Conservation (phyloP, 2,113 vertebrate species). For the Motacilla tschutschensis region DNA sequence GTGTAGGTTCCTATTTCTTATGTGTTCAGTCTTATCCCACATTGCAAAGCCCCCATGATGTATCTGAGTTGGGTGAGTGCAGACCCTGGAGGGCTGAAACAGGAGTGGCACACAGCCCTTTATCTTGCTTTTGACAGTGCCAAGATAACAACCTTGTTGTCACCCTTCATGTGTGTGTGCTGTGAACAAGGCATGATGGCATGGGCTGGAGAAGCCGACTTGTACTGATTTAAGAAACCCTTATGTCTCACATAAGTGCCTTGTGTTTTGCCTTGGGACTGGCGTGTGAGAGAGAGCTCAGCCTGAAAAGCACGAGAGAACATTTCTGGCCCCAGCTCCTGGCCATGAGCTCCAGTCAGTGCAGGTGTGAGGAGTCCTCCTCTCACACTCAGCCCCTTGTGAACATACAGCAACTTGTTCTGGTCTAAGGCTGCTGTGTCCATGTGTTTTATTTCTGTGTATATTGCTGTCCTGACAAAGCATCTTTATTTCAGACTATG, state of each 20-base stretch:
- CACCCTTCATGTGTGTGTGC: background rate
- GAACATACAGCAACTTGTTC: background rate
- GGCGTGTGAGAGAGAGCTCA: background rate
- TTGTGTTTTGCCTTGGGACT: background rate
- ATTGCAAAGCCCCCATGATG: rapidly evolving
- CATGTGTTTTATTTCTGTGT: background rate
- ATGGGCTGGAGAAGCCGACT: background rate
- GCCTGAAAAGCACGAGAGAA: background rate
- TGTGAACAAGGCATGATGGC: background rate
- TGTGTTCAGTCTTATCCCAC: background rate
- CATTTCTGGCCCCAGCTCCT: background rate
- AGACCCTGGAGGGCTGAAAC: background rate
- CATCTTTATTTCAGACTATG: background rate
- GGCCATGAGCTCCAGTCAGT: background rate
- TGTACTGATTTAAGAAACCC: background rate
- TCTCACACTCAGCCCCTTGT: background rate
- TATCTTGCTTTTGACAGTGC: background rate
- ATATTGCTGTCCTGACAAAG: background rate
- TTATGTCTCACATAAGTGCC: background rate
- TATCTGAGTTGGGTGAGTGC: background rate
- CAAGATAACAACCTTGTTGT: background rate
- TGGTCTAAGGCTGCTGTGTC: background rate
- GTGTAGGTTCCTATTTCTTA: background rate
- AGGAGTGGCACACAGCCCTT: background rate
- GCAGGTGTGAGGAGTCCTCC: background rate